Evolutionary conservation across 2,113 vertebrate genomes (phyloP).

Genomic region (Nasalis larvatus): DNA sequence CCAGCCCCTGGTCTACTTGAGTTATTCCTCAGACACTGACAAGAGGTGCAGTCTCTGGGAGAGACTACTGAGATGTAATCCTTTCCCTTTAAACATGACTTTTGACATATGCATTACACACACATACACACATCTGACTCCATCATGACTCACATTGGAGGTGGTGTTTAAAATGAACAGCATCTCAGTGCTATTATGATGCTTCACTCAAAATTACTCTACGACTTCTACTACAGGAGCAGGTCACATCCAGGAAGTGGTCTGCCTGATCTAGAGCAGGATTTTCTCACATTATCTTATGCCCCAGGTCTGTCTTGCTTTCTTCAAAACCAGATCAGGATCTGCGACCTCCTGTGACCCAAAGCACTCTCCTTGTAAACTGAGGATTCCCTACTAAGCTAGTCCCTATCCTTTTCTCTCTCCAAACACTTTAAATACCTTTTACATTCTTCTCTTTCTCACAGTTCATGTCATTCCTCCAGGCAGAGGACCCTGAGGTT

Average conservation of each 20-base stretch:
- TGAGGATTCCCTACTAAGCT: neutral
- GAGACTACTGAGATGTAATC: neutral
- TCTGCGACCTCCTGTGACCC: neutral
- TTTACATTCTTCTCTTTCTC: neutral
- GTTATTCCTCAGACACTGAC: neutral
- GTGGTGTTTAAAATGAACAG: neutral
- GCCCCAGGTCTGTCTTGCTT: neutral
- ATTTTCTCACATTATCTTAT: neutral
- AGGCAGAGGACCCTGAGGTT: neutral
- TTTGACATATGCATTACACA: neutral
- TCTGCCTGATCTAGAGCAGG: neutral
- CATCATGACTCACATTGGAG: neutral
- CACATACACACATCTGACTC: neutral
- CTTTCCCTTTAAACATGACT: neutral
- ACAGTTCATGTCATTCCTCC: neutral
- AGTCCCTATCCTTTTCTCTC: neutral
- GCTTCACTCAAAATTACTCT: neutral
- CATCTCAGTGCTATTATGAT: neutral
- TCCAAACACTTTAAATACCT: neutral
- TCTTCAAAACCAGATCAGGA: neutral
- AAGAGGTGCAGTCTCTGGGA: neutral
- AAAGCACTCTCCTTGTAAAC: neutral
- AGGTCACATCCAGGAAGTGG: neutral
- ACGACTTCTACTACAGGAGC: accelerated
- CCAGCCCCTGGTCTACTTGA: neutral